phyloP scores from a whole-genome alignment of 2,888 invertebrate species.

The Acronicta alni region DNA sequence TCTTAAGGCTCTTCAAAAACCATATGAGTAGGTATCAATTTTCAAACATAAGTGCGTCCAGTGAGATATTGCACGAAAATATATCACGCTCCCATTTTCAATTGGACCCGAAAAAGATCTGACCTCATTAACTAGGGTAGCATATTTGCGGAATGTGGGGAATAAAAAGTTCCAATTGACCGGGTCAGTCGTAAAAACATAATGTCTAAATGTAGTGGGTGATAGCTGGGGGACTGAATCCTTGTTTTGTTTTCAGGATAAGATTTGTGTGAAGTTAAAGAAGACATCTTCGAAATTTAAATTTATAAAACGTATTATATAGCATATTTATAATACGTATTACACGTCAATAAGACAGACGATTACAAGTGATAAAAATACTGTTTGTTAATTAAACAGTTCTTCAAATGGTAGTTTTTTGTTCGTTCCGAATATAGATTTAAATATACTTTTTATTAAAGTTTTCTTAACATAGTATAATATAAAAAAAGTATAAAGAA shows the following conservation, averaged over 20 bases:
- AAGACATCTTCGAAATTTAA: too few relatives aligned
- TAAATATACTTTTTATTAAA: too few relatives aligned
- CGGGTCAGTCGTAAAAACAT: slow-evolving; percentile 46
- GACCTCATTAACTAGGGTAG: slow-evolving; percentile 54
- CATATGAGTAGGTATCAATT: slow-evolving; percentile 21
- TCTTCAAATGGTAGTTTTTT: too few relatives aligned
- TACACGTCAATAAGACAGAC: too few relatives aligned
- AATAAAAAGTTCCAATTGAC: slow-evolving; percentile 53
- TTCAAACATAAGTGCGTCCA: slow-evolving; percentile 18
- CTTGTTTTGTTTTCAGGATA: slow-evolving; percentile 5
- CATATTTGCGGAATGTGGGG: slow-evolving; percentile 44
- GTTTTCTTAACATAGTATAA: too few relatives aligned
- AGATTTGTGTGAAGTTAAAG: background rate
- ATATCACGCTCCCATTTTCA: slow-evolving; percentile 54
- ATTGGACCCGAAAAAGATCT: slow-evolving; percentile 48
- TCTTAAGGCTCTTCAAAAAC: too few relatives aligned
- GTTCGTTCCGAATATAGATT: too few relatives aligned
- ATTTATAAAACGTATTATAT: too few relatives aligned
- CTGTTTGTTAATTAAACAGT: too few relatives aligned
- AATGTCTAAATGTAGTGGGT: slow-evolving; percentile 47
- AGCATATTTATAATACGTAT: too few relatives aligned
- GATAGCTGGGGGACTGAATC: slow-evolving; percentile 3
- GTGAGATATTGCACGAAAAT: slow-evolving; percentile 50
- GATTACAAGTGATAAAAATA: too few relatives aligned
- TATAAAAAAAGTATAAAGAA: too few relatives aligned